Conservation (phyloP, 2,888 invertebrate species). For the Lottia scabra region DNA sequence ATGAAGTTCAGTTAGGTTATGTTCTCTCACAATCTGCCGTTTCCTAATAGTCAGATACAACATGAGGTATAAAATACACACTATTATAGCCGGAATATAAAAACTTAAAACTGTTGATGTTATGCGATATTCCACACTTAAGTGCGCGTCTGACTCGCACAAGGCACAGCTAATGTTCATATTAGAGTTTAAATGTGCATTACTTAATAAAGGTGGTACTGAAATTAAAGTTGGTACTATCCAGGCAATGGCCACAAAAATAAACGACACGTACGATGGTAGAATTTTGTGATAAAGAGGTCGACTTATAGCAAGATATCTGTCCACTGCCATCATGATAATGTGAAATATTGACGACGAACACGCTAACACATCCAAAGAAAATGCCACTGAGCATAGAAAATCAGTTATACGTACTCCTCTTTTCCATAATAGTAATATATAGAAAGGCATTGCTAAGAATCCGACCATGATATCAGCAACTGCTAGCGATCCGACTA, state of each 20-base stretch:
- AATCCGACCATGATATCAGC: conserved; percentile 54
- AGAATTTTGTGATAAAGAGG: conserved; percentile 53
- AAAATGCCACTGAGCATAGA: conserved; percentile 44
- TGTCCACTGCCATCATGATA: conserved; percentile 52
- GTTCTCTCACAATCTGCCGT: conserved; percentile 37
- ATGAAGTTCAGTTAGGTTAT: conserved; percentile 42
- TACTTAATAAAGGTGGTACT: conserved; percentile 49
- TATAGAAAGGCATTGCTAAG: conserved; percentile 54
- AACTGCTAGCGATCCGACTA: conserved; percentile 52
- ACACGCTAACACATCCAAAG: conserved; percentile 54
- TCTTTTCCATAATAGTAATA: conserved; percentile 46
- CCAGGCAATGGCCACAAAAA: conserved; percentile 51
- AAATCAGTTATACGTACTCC: conserved; percentile 46
- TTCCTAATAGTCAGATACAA: conserved; percentile 48
- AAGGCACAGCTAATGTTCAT: conserved; percentile 41
- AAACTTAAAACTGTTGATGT: conserved; percentile 49
- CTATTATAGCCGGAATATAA: conserved; percentile 55
- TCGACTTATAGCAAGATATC: conserved; percentile 59
- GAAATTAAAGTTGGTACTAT: conserved; percentile 51
- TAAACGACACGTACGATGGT: conserved; percentile 38
- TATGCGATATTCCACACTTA: conserved; percentile 47
- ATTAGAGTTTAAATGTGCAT: conserved; percentile 48
- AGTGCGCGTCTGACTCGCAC: conserved; percentile 30
- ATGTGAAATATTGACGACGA: conserved; percentile 58
- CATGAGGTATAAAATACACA: conserved; percentile 49